Base-by-base conservation (phyloP, 2,888 invertebrate species). In the Melieria picta region DNA sequence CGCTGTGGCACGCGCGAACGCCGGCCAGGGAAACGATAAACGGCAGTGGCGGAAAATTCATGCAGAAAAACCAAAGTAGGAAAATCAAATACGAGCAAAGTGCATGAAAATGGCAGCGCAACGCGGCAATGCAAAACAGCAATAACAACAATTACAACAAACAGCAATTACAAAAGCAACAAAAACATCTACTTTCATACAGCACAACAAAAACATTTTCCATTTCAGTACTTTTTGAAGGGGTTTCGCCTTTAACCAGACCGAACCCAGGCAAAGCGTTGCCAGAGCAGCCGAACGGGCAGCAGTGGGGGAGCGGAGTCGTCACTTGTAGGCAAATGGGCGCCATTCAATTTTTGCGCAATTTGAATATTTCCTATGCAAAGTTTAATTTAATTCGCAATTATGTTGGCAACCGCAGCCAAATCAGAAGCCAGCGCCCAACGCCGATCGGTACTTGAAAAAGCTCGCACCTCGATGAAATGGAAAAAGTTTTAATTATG, bases 51-150 rank as follows among this genome's bases (percentile, higher is more conserved):
- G 57, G 5, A 13, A 42, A 30, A 13, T 16, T 9, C 7, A 57
- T 45, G 65, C 46, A 7, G 65, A 55, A 43, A 43, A 55, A 52
- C 10, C 46, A 46, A 46, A 4, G 13, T 43, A 13, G 43, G 46
- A 60, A 65, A 58, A 47, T 60, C 56, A 13, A 13, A 10, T 16
- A 42, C 45, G 48, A 52, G 52, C 69, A 69, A 65, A 66, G 65
- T 63, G 58, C 65, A 72, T 72, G 52, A 50, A 66, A 62, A 66
- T 66, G 50, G 64, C 13, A 52, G 43, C 55, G 30, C 30, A 30
- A 30, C 30, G 30, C 30, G 30, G 30, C 30, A 30, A 30, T 30
- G 30, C 30, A 30, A 30, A 30, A 30, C 30, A 30, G 30, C 30
- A 30, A 30, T 30, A 30, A 30, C 30, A 30, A 30, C 30, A 30